Evolutionary conservation across 2,113 vertebrate genomes (phyloP).

Genomic region (Petrocephalus zakoni): DNA sequence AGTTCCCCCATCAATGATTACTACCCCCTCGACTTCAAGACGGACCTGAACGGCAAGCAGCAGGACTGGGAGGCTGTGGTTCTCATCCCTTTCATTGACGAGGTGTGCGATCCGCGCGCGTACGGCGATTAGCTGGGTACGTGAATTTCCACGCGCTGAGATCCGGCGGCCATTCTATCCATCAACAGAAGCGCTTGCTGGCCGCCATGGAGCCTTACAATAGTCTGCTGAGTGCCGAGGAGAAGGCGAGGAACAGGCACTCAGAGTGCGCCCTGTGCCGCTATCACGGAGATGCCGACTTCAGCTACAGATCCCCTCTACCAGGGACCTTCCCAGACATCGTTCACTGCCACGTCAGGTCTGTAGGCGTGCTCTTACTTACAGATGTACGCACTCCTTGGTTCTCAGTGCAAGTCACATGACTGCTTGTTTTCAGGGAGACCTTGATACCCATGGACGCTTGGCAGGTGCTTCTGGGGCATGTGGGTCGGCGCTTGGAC

Average conservation of each 20-base stretch:
- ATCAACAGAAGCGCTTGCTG: constrained; percentile 73
- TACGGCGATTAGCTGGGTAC: not conserved
- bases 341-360: constrained; percentile 75
- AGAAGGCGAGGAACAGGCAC: constrained; percentile 80
- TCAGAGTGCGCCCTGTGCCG: constrained; percentile 79
- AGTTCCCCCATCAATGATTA: constrained; percentile 88
- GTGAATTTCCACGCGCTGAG: not conserved
- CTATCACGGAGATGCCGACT: constrained; percentile 66
- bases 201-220: constrained; percentile 83
- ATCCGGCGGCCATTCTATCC: not conserved
- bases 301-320: constrained; percentile 67
- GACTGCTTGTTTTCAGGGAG: constrained; percentile 55
- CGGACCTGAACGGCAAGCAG: constrained; percentile 95
- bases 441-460: constrained; percentile 79
- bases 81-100: constrained; percentile 94
- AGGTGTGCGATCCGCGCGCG: constrained; percentile 54
- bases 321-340: constrained; percentile 78
- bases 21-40: constrained; percentile 93
- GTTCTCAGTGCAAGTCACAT: not conserved
- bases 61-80: constrained; percentile 99
- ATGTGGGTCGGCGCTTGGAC: constrained; percentile 68
- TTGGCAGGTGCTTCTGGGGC: constrained; percentile 75
- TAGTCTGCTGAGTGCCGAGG: constrained; percentile 67
- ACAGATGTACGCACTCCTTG: not conserved
- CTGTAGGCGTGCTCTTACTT: constrained; percentile 18